Evolutionary conservation across 2,888 invertebrate genomes (phyloP).

Genomic region (Campaea margaritaria): DNA sequence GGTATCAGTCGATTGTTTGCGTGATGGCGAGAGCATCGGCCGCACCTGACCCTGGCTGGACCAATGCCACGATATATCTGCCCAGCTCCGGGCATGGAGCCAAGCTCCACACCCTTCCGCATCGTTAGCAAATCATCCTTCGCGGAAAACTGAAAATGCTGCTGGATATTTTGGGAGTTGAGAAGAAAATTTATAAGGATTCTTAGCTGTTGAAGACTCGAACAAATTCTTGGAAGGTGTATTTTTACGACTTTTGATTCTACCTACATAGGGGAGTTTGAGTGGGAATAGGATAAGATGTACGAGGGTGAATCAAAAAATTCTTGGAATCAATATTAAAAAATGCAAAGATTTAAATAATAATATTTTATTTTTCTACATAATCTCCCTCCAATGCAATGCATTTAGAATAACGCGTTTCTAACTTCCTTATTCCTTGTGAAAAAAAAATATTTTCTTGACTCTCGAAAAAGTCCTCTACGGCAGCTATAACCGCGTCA

Average conservation of each 20-base stretch:
- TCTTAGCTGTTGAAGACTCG: constrained; percentile 1
- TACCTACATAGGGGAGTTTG: too few species aligned
- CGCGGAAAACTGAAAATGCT: constrained; percentile 52
- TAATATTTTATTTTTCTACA: too few species aligned
- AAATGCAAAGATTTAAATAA: too few species aligned
- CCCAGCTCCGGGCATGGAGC: constrained; percentile 68
- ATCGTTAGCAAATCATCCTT: constrained; percentile 71
- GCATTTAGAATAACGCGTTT: too few species aligned
- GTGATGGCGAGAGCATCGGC: constrained; percentile 75
- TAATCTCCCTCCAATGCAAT: too few species aligned
- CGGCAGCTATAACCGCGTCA: too few species aligned
- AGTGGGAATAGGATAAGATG: too few species aligned
- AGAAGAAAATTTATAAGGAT: constrained; percentile 23
- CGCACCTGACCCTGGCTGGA: constrained; percentile 85
- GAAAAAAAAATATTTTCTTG: too few species aligned
- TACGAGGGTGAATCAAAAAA: too few species aligned
- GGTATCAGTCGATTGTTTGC: constrained; percentile 52
- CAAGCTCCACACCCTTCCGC: constrained; percentile 77
- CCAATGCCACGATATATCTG: constrained; percentile 79
- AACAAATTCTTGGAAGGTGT: neutral
- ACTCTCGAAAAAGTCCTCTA: too few species aligned
- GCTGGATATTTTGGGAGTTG: constrained; percentile 43
- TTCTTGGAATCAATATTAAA: too few species aligned
- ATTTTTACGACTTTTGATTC: neutral
- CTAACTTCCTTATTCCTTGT: too few species aligned